phyloP scores from a whole-genome alignment of 2,888 invertebrate genomes.

The Euproctis similis region DNA sequence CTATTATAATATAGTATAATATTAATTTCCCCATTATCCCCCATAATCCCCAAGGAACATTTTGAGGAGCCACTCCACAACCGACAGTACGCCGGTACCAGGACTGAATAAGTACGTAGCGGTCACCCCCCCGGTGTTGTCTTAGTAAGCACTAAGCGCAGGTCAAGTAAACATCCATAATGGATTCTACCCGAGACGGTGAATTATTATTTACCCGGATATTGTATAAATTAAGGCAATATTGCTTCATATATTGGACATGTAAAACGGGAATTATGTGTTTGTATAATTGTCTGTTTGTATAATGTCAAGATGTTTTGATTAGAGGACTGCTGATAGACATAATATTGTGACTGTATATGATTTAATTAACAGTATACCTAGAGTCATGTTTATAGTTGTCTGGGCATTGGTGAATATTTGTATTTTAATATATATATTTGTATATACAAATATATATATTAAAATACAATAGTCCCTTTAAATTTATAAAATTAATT shows the following conservation, averaged over 20 bases:
- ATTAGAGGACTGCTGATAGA: conserved; percentile 35
- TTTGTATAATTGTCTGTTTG: conserved; percentile 52
- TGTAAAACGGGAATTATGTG: conserved; percentile 48
- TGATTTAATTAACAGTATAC: no score
- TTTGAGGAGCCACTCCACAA: conserved; percentile 20
- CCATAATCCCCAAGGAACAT: conserved; percentile 16
- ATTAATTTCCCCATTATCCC: conserved; percentile 4
- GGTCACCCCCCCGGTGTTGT: conserved; percentile 72
- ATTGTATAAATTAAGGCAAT: conserved; percentile 73
- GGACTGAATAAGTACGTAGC: conserved; percentile 33
- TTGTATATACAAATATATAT: no score
- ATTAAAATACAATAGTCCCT: no score
- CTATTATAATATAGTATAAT: no score
- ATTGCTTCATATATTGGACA: conserved; percentile 43
- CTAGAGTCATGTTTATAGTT: no score
- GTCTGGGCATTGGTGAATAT: no score
- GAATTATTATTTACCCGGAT: conserved; percentile 73
- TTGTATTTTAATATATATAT: no score
- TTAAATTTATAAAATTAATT: no score
- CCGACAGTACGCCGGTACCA: conserved; percentile 27
- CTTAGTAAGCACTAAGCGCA: conserved; percentile 74
- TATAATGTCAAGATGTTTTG: conserved; percentile 29
- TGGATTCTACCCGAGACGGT: conserved; percentile 67
- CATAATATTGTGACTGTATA: conserved; percentile 5
- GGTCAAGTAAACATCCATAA: conserved; percentile 76